Evolutionary conservation across 2,797 vertebrate species (phyloP).

Genomic region (Schizothorax lantsangensis): DNA sequence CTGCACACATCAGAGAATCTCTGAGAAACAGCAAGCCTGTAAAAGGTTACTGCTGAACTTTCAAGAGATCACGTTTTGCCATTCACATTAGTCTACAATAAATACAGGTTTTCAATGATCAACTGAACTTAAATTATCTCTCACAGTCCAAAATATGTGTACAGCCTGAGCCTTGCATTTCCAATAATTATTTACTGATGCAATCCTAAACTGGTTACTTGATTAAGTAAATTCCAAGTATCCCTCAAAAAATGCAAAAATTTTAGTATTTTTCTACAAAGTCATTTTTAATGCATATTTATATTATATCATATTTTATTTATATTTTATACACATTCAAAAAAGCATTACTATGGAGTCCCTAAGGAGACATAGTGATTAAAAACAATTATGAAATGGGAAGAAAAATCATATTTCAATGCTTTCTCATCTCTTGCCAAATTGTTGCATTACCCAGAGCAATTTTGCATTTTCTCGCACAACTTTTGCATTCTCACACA

Average conservation of each 20-base stretch:
- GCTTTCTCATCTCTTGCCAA: not conserved
- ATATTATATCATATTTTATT: not conserved
- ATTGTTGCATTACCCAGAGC: not conserved
- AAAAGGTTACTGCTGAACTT: not conserved
- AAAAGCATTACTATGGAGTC: not conserved
- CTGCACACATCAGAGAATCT: slow-evolving; percentile 8
- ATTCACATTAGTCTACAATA: not conserved
- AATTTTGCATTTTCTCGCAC: not conserved
- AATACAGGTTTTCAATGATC: not conserved
- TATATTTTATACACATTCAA: not conserved
- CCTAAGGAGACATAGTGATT: not conserved
- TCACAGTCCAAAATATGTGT: not conserved
- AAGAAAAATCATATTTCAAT: not conserved
- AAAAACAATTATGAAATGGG: not conserved
- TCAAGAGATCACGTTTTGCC: not conserved
- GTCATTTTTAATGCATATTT: not conserved
- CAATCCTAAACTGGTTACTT: not conserved
- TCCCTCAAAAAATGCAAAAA: not conserved
- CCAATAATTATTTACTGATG: not conserved
- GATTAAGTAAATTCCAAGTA: not conserved
- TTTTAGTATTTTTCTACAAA: not conserved
- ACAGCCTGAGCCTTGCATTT: not conserved
- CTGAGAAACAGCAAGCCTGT: slow-evolving; percentile 6
- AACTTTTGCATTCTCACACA: not conserved
- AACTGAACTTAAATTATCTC: not conserved